Percentiles rank a stretch among this genome's conserved stretches.
Evolutionary conservation across 2,113 vertebrate species (phyloP).

Genomic region (Halcyon senegalensis): DNA sequence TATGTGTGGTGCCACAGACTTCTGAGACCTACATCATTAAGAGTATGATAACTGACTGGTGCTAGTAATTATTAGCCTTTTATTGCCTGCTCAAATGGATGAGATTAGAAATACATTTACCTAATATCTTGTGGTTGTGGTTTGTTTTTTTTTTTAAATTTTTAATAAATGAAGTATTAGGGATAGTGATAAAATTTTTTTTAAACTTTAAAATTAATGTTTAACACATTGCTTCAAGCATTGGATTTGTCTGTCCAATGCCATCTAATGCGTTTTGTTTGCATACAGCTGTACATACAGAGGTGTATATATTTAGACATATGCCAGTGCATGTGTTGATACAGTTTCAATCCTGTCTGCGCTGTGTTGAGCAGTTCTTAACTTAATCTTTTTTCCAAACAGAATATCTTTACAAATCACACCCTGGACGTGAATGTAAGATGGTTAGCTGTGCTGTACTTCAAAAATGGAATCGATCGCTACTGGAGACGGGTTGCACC

Average conservation of each 20-base stretch:
- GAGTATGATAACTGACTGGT: background rate
- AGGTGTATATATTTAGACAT: background rate
- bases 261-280: background rate
- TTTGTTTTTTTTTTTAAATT: background rate
- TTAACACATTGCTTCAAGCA: background rate
- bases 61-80: background rate
- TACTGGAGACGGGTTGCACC: constrained; percentile 97
- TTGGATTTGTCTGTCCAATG: background rate
- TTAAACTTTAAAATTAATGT: background rate
- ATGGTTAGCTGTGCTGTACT: constrained; percentile 97
- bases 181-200: background rate
- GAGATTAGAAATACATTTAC: background rate
- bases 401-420: constrained; percentile 98
- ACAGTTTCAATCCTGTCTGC: background rate
- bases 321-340: background rate
- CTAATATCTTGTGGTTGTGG: rapidly evolving
- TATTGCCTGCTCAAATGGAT: background rate
- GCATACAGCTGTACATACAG: background rate
- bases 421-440: constrained; percentile 93
- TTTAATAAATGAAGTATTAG: background rate
- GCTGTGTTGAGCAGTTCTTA: background rate
- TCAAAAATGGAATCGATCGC: constrained; percentile 98
- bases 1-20: background rate
- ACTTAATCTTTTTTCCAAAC: background rate
- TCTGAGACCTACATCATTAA: background rate